Evolutionary conservation across 2,113 vertebrate genomes (phyloP).

Genomic region (Misgurnus mizolepis): DNA sequence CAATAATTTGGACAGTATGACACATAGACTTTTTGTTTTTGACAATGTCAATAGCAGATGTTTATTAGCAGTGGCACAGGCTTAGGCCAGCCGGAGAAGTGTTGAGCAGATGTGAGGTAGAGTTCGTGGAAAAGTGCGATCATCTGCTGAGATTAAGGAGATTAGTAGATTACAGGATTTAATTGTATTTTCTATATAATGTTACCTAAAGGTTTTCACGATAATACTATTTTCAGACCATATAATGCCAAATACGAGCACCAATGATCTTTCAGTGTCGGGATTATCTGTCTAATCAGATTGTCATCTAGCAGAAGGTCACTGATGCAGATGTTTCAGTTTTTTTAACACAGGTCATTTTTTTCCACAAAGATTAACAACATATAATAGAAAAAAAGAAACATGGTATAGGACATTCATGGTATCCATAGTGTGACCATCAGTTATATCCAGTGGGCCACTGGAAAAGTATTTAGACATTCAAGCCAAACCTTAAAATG

Average conservation of each 20-base stretch:
- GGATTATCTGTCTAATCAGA: neutral
- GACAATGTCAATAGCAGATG: neutral
- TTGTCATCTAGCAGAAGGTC: neutral
- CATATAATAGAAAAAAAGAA: no score
- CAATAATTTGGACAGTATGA: no score
- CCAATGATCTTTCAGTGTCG: neutral
- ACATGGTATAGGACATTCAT: no score
- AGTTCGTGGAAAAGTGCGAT: neutral
- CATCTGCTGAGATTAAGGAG: neutral
- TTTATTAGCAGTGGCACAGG: neutral
- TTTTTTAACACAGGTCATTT: neutral
- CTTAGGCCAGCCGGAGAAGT: neutral
- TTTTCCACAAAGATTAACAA: no score
- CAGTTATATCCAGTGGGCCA: no score
- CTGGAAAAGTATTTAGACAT: no score
- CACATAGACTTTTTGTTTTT: no score
- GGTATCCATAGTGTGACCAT: no score
- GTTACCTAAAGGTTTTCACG: neutral
- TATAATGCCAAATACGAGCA: neutral
- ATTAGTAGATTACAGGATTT: slow-evolving; percentile 17
- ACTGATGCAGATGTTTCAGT: neutral
- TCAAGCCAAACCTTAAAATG: no score
- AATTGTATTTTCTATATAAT: neutral
- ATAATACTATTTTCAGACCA: neutral
- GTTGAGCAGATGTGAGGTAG: neutral